Evolutionary conservation across 2,797 vertebrate genomes (phyloP).

Genomic region (Leucoraja ocellata): DNA sequence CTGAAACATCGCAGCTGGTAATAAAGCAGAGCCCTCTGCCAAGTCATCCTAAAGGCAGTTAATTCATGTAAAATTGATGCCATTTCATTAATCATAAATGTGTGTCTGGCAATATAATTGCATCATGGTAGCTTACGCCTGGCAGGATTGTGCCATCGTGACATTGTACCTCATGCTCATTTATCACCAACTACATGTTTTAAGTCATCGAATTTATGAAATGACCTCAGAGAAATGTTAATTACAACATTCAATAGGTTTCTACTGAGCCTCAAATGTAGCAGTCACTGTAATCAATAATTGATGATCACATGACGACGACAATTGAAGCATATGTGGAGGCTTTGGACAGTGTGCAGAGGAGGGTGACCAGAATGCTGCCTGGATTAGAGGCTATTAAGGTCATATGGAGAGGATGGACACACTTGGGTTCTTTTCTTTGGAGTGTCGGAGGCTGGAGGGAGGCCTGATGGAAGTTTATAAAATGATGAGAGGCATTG

Average conservation of each 20-base stretch:
- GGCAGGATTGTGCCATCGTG: too few species aligned
- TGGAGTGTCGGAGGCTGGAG: too few species aligned
- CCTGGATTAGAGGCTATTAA: too few species aligned
- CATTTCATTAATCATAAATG: constrained; percentile 17
- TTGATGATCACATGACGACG: not conserved
- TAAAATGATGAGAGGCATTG: too few species aligned
- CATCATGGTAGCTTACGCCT: not conserved
- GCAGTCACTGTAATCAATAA: not conserved
- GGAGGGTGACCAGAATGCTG: too few species aligned
- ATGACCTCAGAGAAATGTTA: not conserved
- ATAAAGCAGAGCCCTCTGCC: not conserved
- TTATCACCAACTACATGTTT: not conserved
- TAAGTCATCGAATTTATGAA: not conserved
- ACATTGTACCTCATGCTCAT: not conserved
- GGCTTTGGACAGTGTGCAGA: too few species aligned
- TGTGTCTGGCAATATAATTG: not conserved
- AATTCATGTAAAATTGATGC: not conserved
- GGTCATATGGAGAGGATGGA: too few species aligned
- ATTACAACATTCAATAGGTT: not conserved
- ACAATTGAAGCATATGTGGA: not conserved
- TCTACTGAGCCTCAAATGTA: not conserved
- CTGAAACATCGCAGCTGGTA: constrained; percentile 2
- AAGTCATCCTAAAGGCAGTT: not conserved
- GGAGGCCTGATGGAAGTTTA: too few species aligned
- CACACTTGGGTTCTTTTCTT: too few species aligned